Conservation (phyloP, 2,797 vertebrate genomes). For the Ptychadena robeensis region DNA sequence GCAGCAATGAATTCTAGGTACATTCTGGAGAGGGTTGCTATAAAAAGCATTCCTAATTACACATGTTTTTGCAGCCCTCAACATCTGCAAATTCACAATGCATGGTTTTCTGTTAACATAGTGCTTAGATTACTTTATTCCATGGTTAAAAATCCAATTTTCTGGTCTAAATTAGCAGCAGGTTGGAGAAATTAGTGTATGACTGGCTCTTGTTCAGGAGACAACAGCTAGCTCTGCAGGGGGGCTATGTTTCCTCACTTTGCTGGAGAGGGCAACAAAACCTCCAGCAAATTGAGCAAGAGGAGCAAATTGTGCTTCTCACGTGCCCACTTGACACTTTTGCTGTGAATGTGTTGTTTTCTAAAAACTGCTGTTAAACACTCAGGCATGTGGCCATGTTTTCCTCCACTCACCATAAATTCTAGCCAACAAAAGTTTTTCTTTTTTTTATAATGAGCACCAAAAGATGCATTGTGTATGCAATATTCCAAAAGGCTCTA, state of each 20-base stretch:
- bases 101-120: constrained; percentile 17
- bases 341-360: constrained; percentile 17
- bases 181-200: constrained; percentile 16
- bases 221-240: constrained; percentile 51
- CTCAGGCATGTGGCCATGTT: constrained; percentile 19
- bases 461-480: constrained; percentile 64
- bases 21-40: neutral
- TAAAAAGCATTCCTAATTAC: neutral
- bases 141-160: constrained; percentile 46
- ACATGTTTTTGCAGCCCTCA: neutral
- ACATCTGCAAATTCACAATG: constrained; percentile 29
- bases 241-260: constrained; percentile 15
- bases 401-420: constrained; percentile 1
- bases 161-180: constrained; percentile 40
- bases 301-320: constrained; percentile 57
- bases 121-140: constrained; percentile 2
- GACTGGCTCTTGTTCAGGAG: constrained; percentile 43
- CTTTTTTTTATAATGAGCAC: constrained; percentile 63
- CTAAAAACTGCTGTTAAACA: constrained; percentile 59
- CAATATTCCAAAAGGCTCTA: constrained; percentile 60
- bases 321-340: constrained; percentile 32
- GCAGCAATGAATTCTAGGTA: no score
- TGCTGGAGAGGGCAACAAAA: constrained; percentile 22
- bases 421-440: constrained; percentile 56
- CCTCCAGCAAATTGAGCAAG: constrained; percentile 50